Percentiles rank a stretch among this genome's conserved stretches.
Conservation (phyloP, 2,113 vertebrate species). For the Toxotes chatareus region DNA sequence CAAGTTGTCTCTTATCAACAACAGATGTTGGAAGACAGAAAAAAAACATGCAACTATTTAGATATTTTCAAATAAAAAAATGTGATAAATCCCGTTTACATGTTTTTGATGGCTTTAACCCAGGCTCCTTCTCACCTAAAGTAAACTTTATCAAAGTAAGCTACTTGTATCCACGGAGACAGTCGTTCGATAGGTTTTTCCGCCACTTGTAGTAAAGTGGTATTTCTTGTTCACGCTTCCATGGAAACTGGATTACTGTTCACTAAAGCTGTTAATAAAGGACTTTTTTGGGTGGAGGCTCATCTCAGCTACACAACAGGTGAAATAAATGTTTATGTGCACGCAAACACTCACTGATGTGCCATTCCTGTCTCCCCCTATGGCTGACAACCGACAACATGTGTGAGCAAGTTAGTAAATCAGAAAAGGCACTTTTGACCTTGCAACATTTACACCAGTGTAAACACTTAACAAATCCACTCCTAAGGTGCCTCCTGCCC, state of each 20-base stretch:
- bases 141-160: background rate
- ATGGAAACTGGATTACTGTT: slow-evolving; percentile 15
- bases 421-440: background rate
- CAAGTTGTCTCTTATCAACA: background rate
- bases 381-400: background rate
- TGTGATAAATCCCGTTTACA: background rate
- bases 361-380: background rate
- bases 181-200: background rate
- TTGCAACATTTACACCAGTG: background rate
- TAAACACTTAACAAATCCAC: slow-evolving; percentile 2
- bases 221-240: background rate
- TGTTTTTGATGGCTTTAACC: background rate
- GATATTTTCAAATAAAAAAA: background rate
- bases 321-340: background rate
- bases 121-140: background rate
- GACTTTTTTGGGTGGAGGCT: background rate
- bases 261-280: background rate
- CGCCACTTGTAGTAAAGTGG: background rate
- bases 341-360: background rate
- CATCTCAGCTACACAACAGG: background rate
- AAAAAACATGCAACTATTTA: background rate
- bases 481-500: background rate
- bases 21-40: background rate
- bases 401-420: background rate
- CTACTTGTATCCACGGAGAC: slow-evolving; percentile 26